Percentiles rank a stretch among this genome's conserved stretches.
phyloP scores from a whole-genome alignment of 2,797 vertebrate genomes.

The Myotis myotis region DNA sequence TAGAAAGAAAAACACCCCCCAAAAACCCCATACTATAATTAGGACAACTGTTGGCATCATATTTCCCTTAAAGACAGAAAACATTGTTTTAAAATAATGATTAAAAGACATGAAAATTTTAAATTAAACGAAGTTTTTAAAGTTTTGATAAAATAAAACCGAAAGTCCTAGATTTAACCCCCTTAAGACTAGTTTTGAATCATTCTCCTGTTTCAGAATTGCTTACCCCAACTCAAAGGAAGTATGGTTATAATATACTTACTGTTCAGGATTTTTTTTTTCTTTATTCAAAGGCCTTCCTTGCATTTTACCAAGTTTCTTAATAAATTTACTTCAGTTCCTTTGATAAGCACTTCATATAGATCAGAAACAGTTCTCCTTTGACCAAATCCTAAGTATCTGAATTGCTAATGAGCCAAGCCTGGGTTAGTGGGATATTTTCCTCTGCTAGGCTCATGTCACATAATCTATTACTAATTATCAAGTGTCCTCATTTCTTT shows the following conservation, averaged over 20 bases:
- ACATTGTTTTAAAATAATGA: background rate
- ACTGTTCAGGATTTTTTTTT: background rate
- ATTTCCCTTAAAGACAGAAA: slow-evolving; percentile 17
- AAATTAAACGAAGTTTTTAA: background rate
- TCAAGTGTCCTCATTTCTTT: slow-evolving; percentile 2
- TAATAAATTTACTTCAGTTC: background rate
- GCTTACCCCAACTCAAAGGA: background rate
- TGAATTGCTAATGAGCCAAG: background rate
- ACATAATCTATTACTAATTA: background rate
- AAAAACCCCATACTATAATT: background rate
- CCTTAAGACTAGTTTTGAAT: background rate
- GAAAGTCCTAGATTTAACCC: background rate
- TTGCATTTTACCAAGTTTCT: background rate
- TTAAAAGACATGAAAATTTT: background rate
- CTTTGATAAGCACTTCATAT: background rate
- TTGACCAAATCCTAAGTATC: background rate
- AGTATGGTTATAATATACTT: background rate
- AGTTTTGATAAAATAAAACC: background rate
- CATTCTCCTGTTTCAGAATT: background rate
- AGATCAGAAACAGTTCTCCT: background rate
- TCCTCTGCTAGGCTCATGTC: background rate
- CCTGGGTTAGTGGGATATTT: background rate
- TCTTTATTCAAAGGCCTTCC: background rate
- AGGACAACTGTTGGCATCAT: background rate
- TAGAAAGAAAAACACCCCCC: background rate